Base-by-base conservation (phyloP, 2,797 vertebrate species). In the Pygocentrus nattereri region DNA sequence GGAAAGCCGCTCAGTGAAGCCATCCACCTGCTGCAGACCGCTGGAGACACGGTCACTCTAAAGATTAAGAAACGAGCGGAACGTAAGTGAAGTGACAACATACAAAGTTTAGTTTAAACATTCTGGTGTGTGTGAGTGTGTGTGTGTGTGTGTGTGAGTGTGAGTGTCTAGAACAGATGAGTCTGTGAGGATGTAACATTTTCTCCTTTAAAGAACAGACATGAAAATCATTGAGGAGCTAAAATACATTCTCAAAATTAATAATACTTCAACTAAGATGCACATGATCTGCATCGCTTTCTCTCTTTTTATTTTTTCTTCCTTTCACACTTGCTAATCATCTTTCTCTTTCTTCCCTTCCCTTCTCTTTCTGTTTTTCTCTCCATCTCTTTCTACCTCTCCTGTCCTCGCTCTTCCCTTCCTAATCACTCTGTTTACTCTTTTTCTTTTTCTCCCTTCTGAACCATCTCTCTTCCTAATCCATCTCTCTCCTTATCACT, bases 1-100 rank as follows among this genome's bases (percentile, higher is more conserved):
- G 98, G 98, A 76, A 98, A 99, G 81, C 98, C 98, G 0, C 93
- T 99, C 90, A 99, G 98, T 0, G 97, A 99, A 87, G 98, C 98
- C 89, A 99, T 99, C 80, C 97, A 98, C 88, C 95, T 98, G 59
- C 94, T 99, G 82, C 98, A 99, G 93, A 96, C 96, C 93, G 97
- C 98, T 0, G 98, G 98, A 3, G 98, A 99, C 91, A 97, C 97
- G 0, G 98, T 99, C 85, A 98, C 97, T 0, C 92, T 99, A 85
- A 99, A 98, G 93, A 99, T 99, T 92, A 99, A 98, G 93, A 99
- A 99, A 82, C 96, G 96, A 88, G 91, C 92, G 0, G 97, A 98
- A 76, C 89, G 97, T 98, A 91, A 92, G 97, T 91, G 6, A 47
- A 15, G 41, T 50, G 38, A 18, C 23, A n/a, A n/a, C 12, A 44